A percentile compares a stretch with the other conserved stretches of the same genome.
These are phyloP conservation scores for Orthosia gothica DNA, from an alignment of 2,888 invertebrate species.

Conservation along the genomic window DNA sequence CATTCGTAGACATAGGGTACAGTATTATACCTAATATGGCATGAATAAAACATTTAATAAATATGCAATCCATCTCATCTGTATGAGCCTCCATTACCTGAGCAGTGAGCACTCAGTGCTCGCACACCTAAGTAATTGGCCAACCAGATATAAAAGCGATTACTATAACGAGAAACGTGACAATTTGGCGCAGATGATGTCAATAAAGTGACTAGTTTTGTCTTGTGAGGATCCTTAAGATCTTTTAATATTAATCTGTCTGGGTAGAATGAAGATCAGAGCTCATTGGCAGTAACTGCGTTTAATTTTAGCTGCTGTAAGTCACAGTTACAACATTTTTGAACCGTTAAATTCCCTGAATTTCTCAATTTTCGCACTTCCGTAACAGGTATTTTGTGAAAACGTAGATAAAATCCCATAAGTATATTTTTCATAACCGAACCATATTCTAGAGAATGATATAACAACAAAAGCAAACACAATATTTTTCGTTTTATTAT, in stretches of 20 bases:
- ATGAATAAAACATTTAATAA: slow-evolving; percentile 80
- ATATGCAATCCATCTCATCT: slow-evolving; percentile 73
- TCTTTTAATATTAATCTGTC: background rate
- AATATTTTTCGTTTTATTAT: slow-evolving; percentile 23
- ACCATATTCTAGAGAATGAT: slow-evolving; percentile 18
- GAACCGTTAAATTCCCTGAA: background rate
- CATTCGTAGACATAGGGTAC: slow-evolving; percentile 65
- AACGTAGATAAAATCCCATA: slow-evolving; percentile 1
- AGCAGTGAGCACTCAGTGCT: slow-evolving; percentile 65
- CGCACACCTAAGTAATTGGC: slow-evolving; percentile 63
- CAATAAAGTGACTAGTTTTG: slow-evolving; percentile 32
- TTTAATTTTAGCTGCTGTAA: background rate
- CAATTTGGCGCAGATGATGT: slow-evolving; percentile 38
- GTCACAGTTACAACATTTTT: background rate
- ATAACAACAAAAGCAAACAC: slow-evolving; percentile 32
- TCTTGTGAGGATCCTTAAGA: slow-evolving; percentile 17
- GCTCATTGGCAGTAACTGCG: background rate
- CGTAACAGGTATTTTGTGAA: slow-evolving; percentile 10
- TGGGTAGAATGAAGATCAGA: background rate
- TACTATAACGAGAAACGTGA: slow-evolving; percentile 44
- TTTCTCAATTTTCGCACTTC: slow-evolving; percentile 4
- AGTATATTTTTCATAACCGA: slow-evolving; percentile 3
- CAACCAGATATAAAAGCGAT: slow-evolving; percentile 55
- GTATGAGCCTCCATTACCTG: slow-evolving; percentile 71
- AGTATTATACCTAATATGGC: slow-evolving; percentile 54